A percentile compares a stretch with the other conserved stretches of the same genome.
Evolutionary conservation across 1,140 invertebrate genomes (phyloP).

Genomic region (Tribolium madens): DNA sequence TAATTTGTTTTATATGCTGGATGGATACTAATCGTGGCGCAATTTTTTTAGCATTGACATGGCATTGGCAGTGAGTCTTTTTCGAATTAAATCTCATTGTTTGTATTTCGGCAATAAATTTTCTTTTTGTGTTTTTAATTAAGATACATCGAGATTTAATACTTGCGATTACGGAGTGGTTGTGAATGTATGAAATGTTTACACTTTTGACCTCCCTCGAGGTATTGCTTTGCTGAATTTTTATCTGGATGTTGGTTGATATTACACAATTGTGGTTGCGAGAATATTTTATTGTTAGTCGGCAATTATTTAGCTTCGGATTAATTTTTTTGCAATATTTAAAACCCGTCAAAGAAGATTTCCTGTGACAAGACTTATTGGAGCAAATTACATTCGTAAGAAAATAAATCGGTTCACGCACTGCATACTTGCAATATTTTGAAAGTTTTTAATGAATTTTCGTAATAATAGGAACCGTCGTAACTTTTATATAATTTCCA

Average conservation of each 20-base stretch:
- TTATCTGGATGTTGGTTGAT: not conserved
- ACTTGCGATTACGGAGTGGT: not conserved
- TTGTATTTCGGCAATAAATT: conserved; percentile 9
- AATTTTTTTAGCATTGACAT: conserved; percentile 41
- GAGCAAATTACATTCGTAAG: not conserved
- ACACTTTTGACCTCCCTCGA: conserved; percentile 18
- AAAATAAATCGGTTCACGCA: too few species aligned
- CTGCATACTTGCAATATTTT: too few species aligned
- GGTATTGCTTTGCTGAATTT: conserved; percentile 35
- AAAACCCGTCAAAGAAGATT: not conserved
- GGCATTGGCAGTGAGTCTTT: conserved; percentile 32
- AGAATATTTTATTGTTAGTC: conserved; percentile 9
- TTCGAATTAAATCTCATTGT: conserved; percentile 14
- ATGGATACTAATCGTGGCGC: conserved; percentile 34
- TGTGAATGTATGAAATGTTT: conserved; percentile 24
- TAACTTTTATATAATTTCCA: too few species aligned
- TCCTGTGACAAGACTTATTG: not conserved
- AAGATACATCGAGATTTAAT: not conserved
- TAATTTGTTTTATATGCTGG: conserved; percentile 10
- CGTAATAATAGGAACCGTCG: too few species aligned
- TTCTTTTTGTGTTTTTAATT: not conserved
- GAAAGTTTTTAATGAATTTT: too few species aligned
- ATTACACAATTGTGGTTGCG: conserved; percentile 6
- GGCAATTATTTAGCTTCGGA: not conserved
- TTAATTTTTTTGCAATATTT: not conserved